Conservation (phyloP, 35 echinoderm and acorn worm species). For the Lytechinus pictus region DNA sequence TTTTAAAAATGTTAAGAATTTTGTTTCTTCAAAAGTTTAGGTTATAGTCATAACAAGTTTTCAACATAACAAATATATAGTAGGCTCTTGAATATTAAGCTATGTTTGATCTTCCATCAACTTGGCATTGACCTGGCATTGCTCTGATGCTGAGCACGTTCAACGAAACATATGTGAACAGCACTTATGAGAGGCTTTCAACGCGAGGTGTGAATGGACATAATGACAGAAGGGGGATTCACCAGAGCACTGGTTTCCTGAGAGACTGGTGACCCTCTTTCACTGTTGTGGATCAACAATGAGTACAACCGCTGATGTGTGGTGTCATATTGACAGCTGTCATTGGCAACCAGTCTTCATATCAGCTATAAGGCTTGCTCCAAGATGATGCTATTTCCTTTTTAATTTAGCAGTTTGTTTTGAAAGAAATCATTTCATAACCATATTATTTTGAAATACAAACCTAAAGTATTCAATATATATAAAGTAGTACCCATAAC, state of each 20-base stretch:
- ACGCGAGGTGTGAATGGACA: neutral
- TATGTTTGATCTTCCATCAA: no score
- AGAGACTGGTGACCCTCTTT: neutral
- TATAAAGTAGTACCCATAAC: no score
- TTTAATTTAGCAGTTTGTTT: neutral
- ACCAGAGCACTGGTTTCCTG: neutral
- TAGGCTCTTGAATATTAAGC: no score
- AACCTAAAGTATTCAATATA: no score
- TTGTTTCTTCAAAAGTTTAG: no score
- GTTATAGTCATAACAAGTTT: no score
- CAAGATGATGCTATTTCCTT: neutral
- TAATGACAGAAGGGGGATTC: neutral
- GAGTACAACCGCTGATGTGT: neutral
- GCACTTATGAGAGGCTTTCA: no score
- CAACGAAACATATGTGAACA: no score
- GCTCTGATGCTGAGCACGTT: no score
- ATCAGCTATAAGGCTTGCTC: neutral
- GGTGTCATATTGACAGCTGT: neutral
- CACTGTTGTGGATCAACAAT: neutral
- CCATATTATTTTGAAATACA: neutral
- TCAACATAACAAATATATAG: no score
- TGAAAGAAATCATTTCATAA: neutral
- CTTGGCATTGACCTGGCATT: no score
- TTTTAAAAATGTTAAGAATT: no score
- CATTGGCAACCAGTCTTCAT: conserved; percentile 9